Evolutionary conservation across 1,140 invertebrate genomes (phyloP).

Genomic region (Sminthurides bifidus): DNA sequence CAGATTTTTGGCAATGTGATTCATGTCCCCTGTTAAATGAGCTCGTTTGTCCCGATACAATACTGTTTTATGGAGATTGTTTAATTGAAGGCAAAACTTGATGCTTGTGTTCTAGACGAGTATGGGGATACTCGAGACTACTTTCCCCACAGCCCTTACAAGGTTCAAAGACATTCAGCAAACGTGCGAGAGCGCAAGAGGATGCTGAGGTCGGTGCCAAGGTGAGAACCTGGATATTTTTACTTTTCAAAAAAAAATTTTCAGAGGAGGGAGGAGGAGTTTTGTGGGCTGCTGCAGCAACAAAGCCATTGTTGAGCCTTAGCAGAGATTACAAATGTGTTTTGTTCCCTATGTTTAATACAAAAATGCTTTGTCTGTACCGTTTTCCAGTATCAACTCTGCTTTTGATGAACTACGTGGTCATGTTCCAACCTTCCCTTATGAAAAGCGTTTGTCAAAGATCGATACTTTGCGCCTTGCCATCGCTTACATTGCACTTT

Average conservation of each 20-base stretch:
- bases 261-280: neutral
- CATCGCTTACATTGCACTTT: constrained; percentile 90
- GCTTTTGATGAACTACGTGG: constrained; percentile 90
- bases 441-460: constrained; percentile 92
- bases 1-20: neutral
- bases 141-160: constrained; percentile 58
- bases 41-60: neutral
- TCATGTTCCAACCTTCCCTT: constrained; percentile 96
- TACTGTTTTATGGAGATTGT: neutral
- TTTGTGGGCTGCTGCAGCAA: neutral
- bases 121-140: constrained; percentile 29
- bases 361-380: neutral
- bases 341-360: neutral
- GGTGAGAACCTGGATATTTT: constrained; percentile 24
- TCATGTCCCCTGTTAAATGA: neutral
- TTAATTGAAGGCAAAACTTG: neutral
- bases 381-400: constrained; percentile 78
- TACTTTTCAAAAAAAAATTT: neutral
- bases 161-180: constrained; percentile 76
- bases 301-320: neutral
- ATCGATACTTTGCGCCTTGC: constrained; percentile 91
- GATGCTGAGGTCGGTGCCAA: constrained; percentile 75
- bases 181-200: constrained; percentile 87
- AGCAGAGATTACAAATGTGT: neutral
- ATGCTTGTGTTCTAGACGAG: neutral